Conservation (phyloP, 2,113 vertebrate species). For the Zingel zingel region DNA sequence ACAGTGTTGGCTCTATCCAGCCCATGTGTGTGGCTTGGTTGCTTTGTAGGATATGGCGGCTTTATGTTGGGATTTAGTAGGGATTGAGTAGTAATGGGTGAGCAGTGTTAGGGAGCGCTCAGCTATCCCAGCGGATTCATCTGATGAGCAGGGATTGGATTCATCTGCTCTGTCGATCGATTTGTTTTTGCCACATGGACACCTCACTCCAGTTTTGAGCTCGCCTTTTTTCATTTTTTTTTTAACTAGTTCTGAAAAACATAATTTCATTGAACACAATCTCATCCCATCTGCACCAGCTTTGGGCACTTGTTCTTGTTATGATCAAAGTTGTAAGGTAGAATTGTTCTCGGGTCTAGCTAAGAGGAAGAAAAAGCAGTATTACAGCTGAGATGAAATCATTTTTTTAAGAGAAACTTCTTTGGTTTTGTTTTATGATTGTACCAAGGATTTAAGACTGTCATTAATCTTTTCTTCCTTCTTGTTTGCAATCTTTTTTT, state of each 20-base stretch:
- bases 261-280: constrained; percentile 72
- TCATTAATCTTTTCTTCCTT: constrained; percentile 20
- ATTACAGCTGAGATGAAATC: constrained; percentile 51
- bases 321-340: constrained; percentile 69
- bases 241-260: constrained; percentile 72
- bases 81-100: constrained; percentile 82
- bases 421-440: constrained; percentile 35
- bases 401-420: constrained; percentile 45
- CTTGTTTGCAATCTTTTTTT: not conserved
- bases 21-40: constrained; percentile 24
- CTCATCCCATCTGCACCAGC: constrained; percentile 68
- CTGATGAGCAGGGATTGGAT: constrained; percentile 82
- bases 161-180: constrained; percentile 83
- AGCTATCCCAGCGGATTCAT: constrained; percentile 74
- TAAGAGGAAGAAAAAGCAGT: constrained; percentile 30
- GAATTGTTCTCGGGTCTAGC: constrained; percentile 50
- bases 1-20: not conserved
- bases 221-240: constrained; percentile 63
- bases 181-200: constrained; percentile 82
- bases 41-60: constrained; percentile 57
- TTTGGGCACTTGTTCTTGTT: constrained; percentile 69
- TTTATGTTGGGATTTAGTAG: constrained; percentile 76
- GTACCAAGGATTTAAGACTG: constrained; percentile 15
- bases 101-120: constrained; percentile 71
- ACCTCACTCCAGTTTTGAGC: constrained; percentile 59